Percentiles rank a stretch among this genome's conserved stretches.
Evolutionary conservation across 2,797 vertebrate genomes (phyloP).

Genomic region (Hybognathus amarus): DNA sequence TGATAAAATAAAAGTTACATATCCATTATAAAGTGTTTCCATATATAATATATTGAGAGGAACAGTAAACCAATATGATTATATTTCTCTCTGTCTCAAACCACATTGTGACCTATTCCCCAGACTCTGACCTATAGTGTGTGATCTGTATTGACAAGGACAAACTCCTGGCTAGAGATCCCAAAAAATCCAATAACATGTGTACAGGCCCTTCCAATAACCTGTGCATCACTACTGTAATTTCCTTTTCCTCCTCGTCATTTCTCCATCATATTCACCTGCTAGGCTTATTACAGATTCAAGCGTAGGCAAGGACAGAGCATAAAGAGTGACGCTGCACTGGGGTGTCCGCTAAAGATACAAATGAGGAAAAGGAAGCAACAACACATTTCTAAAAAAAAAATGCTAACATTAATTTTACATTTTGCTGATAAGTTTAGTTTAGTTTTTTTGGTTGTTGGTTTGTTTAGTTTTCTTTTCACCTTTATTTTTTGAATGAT

Average conservation of each 20-base stretch:
- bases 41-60: conserved; percentile 56
- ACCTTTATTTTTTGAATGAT: too few species aligned
- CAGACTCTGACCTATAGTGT: conserved; percentile 69
- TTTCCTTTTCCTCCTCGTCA: conserved; percentile 49
- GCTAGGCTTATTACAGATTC: conserved; percentile 21
- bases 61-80: conserved; percentile 44
- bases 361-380: neutral
- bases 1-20: conserved; percentile 62
- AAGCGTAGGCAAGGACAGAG: neutral
- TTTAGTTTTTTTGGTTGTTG: too few species aligned
- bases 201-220: conserved; percentile 67
- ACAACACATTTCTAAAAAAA: neutral
- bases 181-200: conserved; percentile 67
- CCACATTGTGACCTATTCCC: conserved; percentile 71
- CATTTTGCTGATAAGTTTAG: neutral
- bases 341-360: neutral
- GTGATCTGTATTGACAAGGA: conserved; percentile 75
- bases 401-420: neutral
- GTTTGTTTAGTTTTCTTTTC: too few species aligned
- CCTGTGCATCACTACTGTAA: conserved; percentile 57
- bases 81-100: conserved; percentile 57
- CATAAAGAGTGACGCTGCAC: neutral
- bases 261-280: conserved; percentile 27
- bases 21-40: conserved; percentile 63
- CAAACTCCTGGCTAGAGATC: conserved; percentile 52